Evolutionary conservation across 2,797 vertebrate genomes (phyloP).

Genomic region (Harpagifer antarcticus): DNA sequence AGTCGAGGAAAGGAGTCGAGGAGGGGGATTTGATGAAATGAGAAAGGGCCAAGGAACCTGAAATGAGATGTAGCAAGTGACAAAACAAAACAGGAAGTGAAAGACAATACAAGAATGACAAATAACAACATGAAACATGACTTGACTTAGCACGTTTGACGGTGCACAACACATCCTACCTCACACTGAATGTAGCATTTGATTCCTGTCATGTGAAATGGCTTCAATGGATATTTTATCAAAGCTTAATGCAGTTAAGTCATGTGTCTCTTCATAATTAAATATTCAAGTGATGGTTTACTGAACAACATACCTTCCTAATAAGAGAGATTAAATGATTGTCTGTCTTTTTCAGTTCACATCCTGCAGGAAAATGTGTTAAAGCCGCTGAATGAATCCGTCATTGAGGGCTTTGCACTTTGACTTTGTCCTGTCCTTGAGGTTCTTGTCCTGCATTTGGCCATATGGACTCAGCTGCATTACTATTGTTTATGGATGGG

Average conservation of each 20-base stretch:
- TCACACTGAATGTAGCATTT: constrained; percentile 18
- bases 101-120: too few species aligned
- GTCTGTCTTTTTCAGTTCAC: constrained; percentile 23
- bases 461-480: constrained; percentile 24
- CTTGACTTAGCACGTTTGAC: too few species aligned
- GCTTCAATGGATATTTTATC: constrained; percentile 41
- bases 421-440: constrained; percentile 1
- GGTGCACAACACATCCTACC: not conserved
- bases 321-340: constrained; percentile 26
- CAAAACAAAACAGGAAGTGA: too few species aligned
- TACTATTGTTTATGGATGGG: constrained; percentile 30
- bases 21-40: too few species aligned
- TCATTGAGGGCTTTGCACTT: constrained; percentile 10
- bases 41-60: too few species aligned
- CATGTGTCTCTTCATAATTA: constrained; percentile 37
- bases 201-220: constrained; percentile 57
- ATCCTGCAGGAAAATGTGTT: not conserved
- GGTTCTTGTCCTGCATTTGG: constrained; percentile 1
- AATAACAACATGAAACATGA: too few species aligned
- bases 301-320: constrained; percentile 34
- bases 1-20: too few species aligned
- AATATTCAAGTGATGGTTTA: constrained; percentile 35
- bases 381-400: not conserved
- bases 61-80: too few species aligned
- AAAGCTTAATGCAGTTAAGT: constrained; percentile 46